A percentile compares a stretch with the other conserved stretches of the same genome.
phyloP scores from a whole-genome alignment of 2,113 vertebrate species.

The Myrmecophaga tridactyla region DNA sequence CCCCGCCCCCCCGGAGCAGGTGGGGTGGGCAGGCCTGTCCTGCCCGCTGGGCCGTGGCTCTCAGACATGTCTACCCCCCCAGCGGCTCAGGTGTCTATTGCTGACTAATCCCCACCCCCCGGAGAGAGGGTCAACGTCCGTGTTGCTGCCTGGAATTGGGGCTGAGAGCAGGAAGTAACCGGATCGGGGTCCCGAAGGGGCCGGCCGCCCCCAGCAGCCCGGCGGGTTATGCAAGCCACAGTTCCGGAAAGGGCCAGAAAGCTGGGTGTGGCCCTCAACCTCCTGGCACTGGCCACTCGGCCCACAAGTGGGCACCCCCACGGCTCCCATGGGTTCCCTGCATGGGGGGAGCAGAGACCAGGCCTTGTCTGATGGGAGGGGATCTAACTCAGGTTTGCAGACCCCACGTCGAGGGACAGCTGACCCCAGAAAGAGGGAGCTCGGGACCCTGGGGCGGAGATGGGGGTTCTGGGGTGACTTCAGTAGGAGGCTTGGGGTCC shows the following conservation, averaged over 20 bases:
- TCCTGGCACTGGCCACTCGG: too few relatives aligned
- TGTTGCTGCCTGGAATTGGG: not conserved
- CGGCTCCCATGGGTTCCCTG: too few relatives aligned
- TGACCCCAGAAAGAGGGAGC: rapidly evolving
- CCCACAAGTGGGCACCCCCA: too few relatives aligned
- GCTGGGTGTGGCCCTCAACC: not conserved
- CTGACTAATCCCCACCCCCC: not conserved
- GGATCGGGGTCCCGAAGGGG: not conserved
- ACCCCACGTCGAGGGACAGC: rapidly evolving
- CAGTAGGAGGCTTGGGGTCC: rapidly evolving
- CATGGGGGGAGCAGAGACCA: not conserved
- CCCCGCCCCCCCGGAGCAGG: too few relatives aligned
- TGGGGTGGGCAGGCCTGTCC: not conserved
- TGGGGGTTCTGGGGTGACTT: rapidly evolving
- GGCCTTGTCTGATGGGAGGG: rapidly evolving
- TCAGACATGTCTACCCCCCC: too few relatives aligned
- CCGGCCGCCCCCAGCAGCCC: rapidly evolving
- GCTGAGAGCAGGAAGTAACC: not conserved
- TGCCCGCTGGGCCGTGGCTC: too few relatives aligned
- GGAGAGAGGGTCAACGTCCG: not conserved
- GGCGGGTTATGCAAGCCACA: not conserved
- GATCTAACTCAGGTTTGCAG: rapidly evolving
- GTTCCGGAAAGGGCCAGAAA: not conserved
- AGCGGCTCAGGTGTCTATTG: not conserved
- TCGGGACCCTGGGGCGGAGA: not conserved